phyloP scores from a whole-genome alignment of 2,113 vertebrate genomes.

The Actenoides hombroni region DNA sequence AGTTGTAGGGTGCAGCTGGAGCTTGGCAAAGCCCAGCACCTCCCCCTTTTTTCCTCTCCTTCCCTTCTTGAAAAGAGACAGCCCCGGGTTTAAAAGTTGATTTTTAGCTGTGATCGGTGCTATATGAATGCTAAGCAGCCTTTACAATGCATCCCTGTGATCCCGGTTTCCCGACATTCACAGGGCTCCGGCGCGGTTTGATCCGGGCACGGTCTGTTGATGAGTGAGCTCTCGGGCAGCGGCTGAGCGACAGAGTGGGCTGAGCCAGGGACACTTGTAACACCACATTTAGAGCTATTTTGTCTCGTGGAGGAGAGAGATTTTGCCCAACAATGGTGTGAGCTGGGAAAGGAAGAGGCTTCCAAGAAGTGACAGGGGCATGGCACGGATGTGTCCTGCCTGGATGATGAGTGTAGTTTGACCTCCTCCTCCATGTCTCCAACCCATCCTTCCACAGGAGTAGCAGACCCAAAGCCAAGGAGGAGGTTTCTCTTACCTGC shows the following conservation, averaged over 20 bases:
- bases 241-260: neutral
- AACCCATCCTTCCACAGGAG: neutral
- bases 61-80: constrained; percentile 71
- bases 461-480: neutral
- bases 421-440: neutral
- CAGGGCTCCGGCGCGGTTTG: neutral
- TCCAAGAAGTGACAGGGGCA: neutral
- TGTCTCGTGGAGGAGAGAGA: neutral
- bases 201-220: neutral
- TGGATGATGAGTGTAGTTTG: neutral
- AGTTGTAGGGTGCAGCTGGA: constrained; percentile 74
- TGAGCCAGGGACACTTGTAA: neutral
- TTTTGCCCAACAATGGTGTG: neutral
- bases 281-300: neutral
- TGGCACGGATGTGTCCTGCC: neutral
- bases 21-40: constrained; percentile 18
- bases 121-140: constrained; percentile 68
- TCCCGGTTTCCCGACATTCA: neutral
- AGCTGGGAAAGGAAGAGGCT: neutral
- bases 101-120: constrained; percentile 71
- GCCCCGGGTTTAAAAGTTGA: constrained; percentile 76
- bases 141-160: constrained; percentile 63
- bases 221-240: neutral
- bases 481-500: neutral
- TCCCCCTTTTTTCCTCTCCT: constrained; percentile 56